These are phyloP conservation scores for Drosophila subsilvestris DNA, from an alignment of 2,888 invertebrate genomes.

Conservation along the genomic window DNA sequence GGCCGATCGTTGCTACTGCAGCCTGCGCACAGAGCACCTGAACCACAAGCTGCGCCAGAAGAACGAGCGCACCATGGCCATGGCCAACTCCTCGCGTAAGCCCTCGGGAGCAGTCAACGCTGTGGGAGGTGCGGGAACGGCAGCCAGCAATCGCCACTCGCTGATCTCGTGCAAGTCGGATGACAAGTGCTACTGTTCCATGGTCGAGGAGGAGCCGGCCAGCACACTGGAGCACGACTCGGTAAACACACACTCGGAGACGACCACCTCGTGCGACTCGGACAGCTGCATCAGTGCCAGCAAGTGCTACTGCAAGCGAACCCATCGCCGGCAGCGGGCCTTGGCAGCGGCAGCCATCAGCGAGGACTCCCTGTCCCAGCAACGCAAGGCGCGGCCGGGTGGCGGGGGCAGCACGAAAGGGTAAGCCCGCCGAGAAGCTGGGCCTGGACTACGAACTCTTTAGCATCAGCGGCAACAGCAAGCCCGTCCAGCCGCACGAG, in stretches of 20 bases:
- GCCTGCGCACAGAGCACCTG: constrained; percentile 82
- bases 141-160: constrained; percentile 76
- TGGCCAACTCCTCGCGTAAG: constrained; percentile 46
- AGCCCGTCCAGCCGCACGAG: constrained; percentile 87
- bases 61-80: constrained; percentile 71
- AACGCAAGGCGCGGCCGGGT: constrained; percentile 43
- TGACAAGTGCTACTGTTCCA: constrained; percentile 88
- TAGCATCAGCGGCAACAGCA: constrained; percentile 85
- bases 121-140: neutral
- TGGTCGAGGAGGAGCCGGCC: constrained; percentile 84
- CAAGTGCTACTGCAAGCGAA: constrained; percentile 91
- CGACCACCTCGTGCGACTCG: constrained; percentile 88
- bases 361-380: constrained; percentile 77
- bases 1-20: constrained; percentile 94
- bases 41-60: constrained; percentile 74
- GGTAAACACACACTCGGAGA: constrained; percentile 83
- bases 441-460: constrained; percentile 91
- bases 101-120: constrained; percentile 15
- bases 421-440: constrained; percentile 86
- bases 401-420: constrained; percentile 74
- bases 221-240: constrained; percentile 83
- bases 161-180: constrained; percentile 84
- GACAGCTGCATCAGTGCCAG: constrained; percentile 94
- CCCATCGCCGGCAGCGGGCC: constrained; percentile 54
- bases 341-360: constrained; percentile 54